Conservation (phyloP, 2,797 vertebrate genomes). For the Acanthopagrus latus region DNA sequence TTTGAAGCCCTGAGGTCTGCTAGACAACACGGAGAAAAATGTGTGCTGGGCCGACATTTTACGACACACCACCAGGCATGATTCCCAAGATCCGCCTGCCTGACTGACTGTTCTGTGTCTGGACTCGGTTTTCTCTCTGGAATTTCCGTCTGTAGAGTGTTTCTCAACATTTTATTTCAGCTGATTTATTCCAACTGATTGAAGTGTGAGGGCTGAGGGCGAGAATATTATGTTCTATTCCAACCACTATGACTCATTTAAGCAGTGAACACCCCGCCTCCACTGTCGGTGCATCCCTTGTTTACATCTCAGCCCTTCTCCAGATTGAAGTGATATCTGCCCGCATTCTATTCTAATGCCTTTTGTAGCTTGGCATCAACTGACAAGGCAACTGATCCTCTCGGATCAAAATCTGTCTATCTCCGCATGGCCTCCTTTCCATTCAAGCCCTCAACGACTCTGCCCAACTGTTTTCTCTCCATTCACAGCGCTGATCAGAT, state of each 20-base stretch:
- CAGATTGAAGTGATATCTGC: conserved; percentile 58
- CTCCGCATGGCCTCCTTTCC: conserved; percentile 52
- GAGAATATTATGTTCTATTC: conserved; percentile 75
- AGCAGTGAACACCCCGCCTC: conserved; percentile 66
- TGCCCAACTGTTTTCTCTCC: conserved; percentile 58
- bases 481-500: conserved; percentile 62
- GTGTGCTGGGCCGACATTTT: conserved; percentile 63
- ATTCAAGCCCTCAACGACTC: conserved; percentile 58
- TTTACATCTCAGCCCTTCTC: conserved; percentile 64
- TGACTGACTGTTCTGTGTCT: conserved; percentile 67
- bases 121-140: conserved; percentile 73
- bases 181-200: conserved; percentile 73
- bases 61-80: conserved; percentile 63
- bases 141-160: conserved; percentile 75
- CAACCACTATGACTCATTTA: conserved; percentile 72
- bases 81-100: conserved; percentile 66
- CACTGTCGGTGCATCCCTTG: conserved; percentile 66
- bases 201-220: conserved; percentile 71
- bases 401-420: conserved; percentile 55
- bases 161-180: conserved; percentile 70
- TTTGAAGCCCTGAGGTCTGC: conserved; percentile 56
- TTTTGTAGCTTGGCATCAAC: conserved; percentile 44
- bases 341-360: conserved; percentile 48
- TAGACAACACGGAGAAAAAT: conserved; percentile 58
- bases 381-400: conserved; percentile 51